A percentile compares a stretch with the other conserved stretches of the same genome.
Evolutionary conservation across 2,888 invertebrate species (phyloP).

Genomic region (Creontiades dilutus): DNA sequence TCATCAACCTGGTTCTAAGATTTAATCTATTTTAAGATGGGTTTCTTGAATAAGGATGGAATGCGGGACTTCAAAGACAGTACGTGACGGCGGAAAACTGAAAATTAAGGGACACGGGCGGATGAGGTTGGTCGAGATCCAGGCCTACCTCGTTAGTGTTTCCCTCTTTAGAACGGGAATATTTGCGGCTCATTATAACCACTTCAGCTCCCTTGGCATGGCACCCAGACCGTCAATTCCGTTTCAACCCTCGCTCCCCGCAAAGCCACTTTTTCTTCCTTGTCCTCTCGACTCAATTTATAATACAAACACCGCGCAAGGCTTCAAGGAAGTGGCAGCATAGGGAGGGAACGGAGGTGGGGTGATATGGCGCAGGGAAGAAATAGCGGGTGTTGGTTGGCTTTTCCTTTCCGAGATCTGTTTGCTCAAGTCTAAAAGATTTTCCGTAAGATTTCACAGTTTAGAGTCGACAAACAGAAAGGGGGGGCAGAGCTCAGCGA

Average conservation of each 20-base stretch:
- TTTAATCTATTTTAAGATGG: too few relatives aligned
- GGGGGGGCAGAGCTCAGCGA: not conserved
- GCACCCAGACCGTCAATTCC: conserved; percentile 28
- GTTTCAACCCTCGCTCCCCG: not conserved
- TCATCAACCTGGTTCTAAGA: too few relatives aligned
- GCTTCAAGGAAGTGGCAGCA: not conserved
- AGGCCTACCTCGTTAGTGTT: conserved; percentile 27
- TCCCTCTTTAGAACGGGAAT: conserved; percentile 7
- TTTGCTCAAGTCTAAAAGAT: conserved; percentile 49
- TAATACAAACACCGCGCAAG: conserved; percentile 43
- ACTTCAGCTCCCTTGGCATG: not conserved
- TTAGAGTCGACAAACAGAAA: conserved; percentile 49
- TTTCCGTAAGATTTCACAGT: conserved; percentile 58
- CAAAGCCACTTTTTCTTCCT: conserved; percentile 43
- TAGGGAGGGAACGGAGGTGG: conserved; percentile 5
- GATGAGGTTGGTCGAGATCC: not conserved
- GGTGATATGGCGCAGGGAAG: not conserved
- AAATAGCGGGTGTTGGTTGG: not conserved
- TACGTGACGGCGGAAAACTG: not conserved
- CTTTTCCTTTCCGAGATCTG: conserved; percentile 14
- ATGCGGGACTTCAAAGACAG: not conserved
- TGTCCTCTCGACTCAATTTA: conserved; percentile 45
- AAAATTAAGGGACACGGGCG: not conserved
- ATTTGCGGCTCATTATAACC: conserved; percentile 54
- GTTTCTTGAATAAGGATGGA: not conserved